Conservation (phyloP, 1,140 invertebrate genomes). For the Stenopsyche tienmushanensis region DNA sequence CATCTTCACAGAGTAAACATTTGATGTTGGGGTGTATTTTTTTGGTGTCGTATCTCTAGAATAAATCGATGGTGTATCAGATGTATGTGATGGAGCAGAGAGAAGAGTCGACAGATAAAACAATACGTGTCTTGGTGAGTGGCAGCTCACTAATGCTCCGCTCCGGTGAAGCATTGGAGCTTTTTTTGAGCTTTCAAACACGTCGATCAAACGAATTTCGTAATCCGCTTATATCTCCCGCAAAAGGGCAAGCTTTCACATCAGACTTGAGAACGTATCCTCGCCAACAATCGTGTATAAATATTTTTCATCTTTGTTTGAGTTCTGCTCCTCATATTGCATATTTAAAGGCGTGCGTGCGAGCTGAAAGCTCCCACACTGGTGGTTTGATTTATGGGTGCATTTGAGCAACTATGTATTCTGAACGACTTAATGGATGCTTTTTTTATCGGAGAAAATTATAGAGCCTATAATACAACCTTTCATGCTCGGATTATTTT, state of each 20-base stretch:
- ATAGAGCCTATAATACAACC: too few relatives aligned
- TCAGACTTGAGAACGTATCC: too few relatives aligned
- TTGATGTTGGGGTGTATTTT: neutral
- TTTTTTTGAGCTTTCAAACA: conserved; percentile 29
- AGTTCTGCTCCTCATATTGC: too few relatives aligned
- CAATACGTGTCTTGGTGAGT: conserved; percentile 35
- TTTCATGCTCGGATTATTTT: too few relatives aligned
- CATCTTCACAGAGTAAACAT: neutral
- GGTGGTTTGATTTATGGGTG: too few relatives aligned
- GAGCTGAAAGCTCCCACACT: too few relatives aligned
- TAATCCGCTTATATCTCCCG: conserved; percentile 8
- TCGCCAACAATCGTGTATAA: too few relatives aligned
- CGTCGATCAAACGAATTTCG: conserved; percentile 32
- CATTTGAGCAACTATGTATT: too few relatives aligned
- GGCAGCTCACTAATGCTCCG: conserved; percentile 34
- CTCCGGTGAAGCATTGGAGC: neutral
- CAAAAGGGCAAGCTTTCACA: neutral
- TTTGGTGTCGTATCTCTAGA: neutral
- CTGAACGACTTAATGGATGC: too few relatives aligned
- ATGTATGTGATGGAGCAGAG: neutral
- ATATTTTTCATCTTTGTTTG: too few relatives aligned
- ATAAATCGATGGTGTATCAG: neutral
- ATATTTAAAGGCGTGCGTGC: too few relatives aligned
- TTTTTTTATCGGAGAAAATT: too few relatives aligned
- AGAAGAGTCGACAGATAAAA: conserved; percentile 19